Conservation (phyloP, 2,797 vertebrate species). For the Eulemur albifrons region DNA sequence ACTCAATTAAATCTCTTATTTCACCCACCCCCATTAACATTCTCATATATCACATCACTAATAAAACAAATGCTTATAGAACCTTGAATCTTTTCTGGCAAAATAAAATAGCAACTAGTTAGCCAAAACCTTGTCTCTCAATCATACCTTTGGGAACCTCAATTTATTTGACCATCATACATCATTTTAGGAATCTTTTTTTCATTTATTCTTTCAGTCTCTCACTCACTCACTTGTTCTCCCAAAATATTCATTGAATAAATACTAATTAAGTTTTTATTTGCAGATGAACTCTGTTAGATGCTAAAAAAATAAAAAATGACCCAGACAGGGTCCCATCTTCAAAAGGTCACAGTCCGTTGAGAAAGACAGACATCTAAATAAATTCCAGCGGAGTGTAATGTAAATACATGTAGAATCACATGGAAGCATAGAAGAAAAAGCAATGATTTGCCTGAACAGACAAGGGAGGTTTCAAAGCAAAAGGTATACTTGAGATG, state of each 20-base stretch:
- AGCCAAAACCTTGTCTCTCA: not conserved
- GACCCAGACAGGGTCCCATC: not conserved
- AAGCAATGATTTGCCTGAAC: not conserved
- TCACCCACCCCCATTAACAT: not conserved
- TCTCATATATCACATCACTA: not conserved
- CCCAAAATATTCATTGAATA: conserved; percentile 15
- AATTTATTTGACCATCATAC: not conserved
- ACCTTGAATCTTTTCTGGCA: not conserved
- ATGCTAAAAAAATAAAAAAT: not conserved
- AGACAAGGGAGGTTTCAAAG: not conserved
- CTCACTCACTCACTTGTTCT: not conserved
- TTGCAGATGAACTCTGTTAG: not conserved
- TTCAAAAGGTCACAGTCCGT: not conserved
- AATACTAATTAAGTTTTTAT: not conserved
- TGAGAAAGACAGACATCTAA: not conserved
- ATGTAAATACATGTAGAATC: not conserved
- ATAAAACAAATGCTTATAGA: not conserved
- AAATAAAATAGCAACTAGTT: not conserved
- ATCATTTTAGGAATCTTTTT: not conserved
- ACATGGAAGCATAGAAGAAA: not conserved
- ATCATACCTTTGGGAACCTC: not conserved
- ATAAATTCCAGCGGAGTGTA: not conserved
- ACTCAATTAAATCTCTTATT: not conserved
- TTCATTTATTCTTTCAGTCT: not conserved
- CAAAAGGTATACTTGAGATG: not conserved